phyloP scores from a whole-genome alignment of 2,888 invertebrate species.

The Eudasyphora cyanicolor region DNA sequence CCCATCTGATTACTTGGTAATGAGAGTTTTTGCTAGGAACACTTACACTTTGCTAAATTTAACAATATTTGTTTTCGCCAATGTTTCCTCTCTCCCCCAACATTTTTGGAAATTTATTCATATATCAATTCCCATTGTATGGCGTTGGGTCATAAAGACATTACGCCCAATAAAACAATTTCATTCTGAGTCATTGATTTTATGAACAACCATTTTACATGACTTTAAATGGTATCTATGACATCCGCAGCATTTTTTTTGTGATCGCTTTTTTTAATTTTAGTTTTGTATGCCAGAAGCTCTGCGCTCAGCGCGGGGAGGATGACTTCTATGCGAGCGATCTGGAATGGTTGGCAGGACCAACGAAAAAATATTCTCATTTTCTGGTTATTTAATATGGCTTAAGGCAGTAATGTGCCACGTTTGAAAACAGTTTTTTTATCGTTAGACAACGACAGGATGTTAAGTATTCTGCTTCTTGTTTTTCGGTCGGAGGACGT shows the following conservation, averaged over 20 bases:
- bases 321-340: neutral
- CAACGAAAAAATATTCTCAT: neutral
- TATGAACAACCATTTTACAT: conserved; percentile 31
- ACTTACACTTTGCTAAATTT: too few species aligned
- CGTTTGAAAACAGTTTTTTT: conserved; percentile 40
- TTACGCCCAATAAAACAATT: conserved; percentile 77
- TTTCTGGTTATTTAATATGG: conserved; percentile 47
- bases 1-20: too few species aligned
- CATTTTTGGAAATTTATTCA: neutral
- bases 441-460: conserved; percentile 48
- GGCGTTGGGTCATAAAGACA: conserved; percentile 72
- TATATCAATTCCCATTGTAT: neutral
- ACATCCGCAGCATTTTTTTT: neutral
- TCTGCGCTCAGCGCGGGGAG: too few species aligned
- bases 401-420: conserved; percentile 55
- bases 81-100: neutral
- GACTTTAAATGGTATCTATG: conserved; percentile 25
- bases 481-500: neutral
- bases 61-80: neutral
- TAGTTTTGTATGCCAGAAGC: conserved; percentile 3
- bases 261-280: neutral
- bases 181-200: conserved; percentile 68
- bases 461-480: conserved; percentile 47
- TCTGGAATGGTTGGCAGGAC: neutral
- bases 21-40: too few species aligned